phyloP scores from a whole-genome alignment of 2,113 vertebrate species.

The Syrrhaptes paradoxus region DNA sequence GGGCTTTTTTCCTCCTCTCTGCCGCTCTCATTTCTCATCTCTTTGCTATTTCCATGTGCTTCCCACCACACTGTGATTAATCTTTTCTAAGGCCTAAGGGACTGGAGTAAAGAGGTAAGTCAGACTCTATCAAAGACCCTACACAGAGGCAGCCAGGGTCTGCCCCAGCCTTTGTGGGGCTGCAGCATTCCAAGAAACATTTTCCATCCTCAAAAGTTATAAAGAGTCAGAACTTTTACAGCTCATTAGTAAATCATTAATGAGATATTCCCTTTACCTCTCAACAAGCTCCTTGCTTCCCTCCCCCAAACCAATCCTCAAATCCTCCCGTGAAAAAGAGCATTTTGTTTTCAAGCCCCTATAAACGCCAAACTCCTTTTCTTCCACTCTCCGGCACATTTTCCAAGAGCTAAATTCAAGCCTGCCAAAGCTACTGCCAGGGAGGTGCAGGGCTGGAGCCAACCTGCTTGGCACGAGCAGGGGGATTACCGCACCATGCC shows the following conservation, averaged over 20 bases:
- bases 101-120: conserved; percentile 70
- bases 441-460: not conserved
- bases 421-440: not conserved
- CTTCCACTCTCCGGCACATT: conserved; percentile 13
- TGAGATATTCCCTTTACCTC: conserved; percentile 62
- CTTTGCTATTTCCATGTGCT: conserved; percentile 73
- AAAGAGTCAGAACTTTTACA: conserved; percentile 53
- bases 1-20: conserved; percentile 70
- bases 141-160: conserved; percentile 66
- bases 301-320: conserved; percentile 4
- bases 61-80: conserved; percentile 77
- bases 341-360: conserved; percentile 9
- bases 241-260: conserved; percentile 58
- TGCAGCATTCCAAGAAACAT: conserved; percentile 65
- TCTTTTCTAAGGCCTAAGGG: conserved; percentile 70
- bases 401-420: conserved; percentile 11
- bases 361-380: not conserved
- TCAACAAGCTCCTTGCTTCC: conserved; percentile 21
- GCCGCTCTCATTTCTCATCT: conserved; percentile 71
- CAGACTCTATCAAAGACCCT: conserved; percentile 72
- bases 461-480: not conserved
- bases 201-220: conserved; percentile 53
- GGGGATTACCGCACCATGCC: not conserved
- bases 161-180: conserved; percentile 60
- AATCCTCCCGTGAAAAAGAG: conserved; percentile 8